These are phyloP conservation scores for Laterallus jamaicensis DNA, from an alignment of 2,113 vertebrate species.

Conservation along the genomic window DNA sequence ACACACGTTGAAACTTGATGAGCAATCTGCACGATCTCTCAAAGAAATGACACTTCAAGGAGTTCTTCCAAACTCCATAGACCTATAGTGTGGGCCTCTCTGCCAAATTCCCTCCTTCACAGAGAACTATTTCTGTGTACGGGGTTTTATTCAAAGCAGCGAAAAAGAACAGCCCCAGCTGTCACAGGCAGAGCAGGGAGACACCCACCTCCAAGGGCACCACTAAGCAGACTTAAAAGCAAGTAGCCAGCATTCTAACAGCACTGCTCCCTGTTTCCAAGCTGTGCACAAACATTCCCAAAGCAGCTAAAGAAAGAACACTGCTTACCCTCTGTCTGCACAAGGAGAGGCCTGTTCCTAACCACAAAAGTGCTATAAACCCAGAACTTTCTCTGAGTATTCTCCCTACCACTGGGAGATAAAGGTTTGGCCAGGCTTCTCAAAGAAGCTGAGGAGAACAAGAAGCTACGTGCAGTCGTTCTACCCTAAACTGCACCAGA, in stretches of 20 bases:
- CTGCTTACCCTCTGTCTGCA: background rate
- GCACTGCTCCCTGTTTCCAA: background rate
- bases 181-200: conserved; percentile 57
- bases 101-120: conserved; percentile 58
- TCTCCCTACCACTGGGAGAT: background rate
- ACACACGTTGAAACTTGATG: background rate
- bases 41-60: conserved; percentile 5
- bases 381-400: background rate
- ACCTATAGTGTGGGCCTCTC: conserved; percentile 22
- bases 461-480: background rate
- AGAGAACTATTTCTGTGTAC: conserved; percentile 52
- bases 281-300: background rate
- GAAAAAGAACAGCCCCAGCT: conserved; percentile 68
- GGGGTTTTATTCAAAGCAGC: conserved; percentile 62
- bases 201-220: conserved; percentile 59
- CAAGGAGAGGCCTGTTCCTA: background rate
- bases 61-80: conserved; percentile 49
- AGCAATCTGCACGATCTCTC: conserved; percentile 22
- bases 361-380: background rate
- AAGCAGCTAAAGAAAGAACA: background rate
- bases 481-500: background rate
- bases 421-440: background rate
- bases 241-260: conserved; percentile 37
- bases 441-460: background rate
- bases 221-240: conserved; percentile 21